Evolutionary conservation across 1,140 invertebrate genomes (phyloP).

Genomic region (Calephelis virginiensis): DNA sequence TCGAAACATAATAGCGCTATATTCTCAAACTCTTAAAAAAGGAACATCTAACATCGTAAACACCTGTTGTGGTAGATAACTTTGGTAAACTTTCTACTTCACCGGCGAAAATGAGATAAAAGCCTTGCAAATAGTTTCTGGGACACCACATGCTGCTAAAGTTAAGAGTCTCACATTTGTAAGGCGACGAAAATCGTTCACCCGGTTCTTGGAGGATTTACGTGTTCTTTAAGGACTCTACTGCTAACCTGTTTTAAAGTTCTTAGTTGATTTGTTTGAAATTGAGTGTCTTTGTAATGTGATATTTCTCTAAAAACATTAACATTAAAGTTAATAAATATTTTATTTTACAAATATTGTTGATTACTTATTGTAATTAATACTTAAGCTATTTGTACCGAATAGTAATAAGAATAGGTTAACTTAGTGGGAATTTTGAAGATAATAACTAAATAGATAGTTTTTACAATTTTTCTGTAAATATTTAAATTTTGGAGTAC

Average conservation of each 20-base stretch:
- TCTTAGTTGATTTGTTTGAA: conserved; percentile 6
- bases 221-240: not conserved
- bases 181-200: conserved; percentile 30
- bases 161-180: conserved; percentile 55
- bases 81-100: conserved; percentile 72
- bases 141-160: conserved; percentile 66
- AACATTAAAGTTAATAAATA: no score
- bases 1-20: not conserved
- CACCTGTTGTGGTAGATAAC: conserved; percentile 70
- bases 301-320: no score
- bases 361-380: no score
- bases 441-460: no score
- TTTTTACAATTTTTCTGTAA: no score
- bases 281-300: not conserved
- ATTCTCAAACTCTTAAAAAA: conserved; percentile 41
- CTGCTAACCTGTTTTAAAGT: conserved; percentile 5
- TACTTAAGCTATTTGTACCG: no score
- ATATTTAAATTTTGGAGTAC: no score
- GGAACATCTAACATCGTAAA: conserved; percentile 50
- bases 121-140: conserved; percentile 73
- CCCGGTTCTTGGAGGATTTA: conserved; percentile 19
- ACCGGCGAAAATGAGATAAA: conserved; percentile 67
- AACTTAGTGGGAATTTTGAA: no score
- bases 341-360: no score
- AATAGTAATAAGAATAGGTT: no score